Evolutionary conservation across 2,113 vertebrate genomes (phyloP), one percentile per base, ranked within the genome.

Genomic region (Arothron firmamentum): DNA sequence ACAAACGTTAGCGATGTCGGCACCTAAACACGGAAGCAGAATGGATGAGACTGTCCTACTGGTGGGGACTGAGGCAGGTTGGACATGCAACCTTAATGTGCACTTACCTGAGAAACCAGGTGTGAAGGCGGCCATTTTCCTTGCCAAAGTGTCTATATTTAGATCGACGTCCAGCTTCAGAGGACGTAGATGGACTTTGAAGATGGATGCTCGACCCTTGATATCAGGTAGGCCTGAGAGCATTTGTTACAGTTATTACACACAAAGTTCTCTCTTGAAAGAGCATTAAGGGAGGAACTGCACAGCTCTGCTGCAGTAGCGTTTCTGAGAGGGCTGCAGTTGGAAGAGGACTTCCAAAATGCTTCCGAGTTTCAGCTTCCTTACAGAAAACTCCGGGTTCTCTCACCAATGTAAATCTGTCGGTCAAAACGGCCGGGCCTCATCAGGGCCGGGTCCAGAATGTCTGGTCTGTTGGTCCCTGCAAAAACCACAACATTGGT

Each of bases 201-300:
- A 93, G 67, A 94, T 90, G 16, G 91, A 92, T 0, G 88, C 88
- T 66, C 93, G 88, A 50, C 91, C 92, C 83, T 90, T 92, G 42
- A 93, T 89, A 67, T 93, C 92, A 41, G 92, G 91, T 34, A 87
- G 88, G 1, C 92, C 94, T 93, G n/a, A 7, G 15, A 47, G n/a
- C 15, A 47, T 47, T 47, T 16, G 45, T 47, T n/a, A 45, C 13
- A 47, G n/a, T 16, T 17, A n/a, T n/a, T 47, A n/a, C 15, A 47
- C 25, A 45, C 43, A 45, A 4, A 15, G 5, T 15, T 4, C 3
- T 45, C 43, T 51, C 48, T 45, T 16, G 25, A 45, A 45, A 60
- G 8, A 48, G 16, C 16, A 48, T 17, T 17, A 18, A 48, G 25
- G 4, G 25, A 28, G 25, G 6, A 28, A 28, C 6, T 28, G 6